Conservation (phyloP, 2,113 vertebrate species). For the Pholis gunnellus region DNA sequence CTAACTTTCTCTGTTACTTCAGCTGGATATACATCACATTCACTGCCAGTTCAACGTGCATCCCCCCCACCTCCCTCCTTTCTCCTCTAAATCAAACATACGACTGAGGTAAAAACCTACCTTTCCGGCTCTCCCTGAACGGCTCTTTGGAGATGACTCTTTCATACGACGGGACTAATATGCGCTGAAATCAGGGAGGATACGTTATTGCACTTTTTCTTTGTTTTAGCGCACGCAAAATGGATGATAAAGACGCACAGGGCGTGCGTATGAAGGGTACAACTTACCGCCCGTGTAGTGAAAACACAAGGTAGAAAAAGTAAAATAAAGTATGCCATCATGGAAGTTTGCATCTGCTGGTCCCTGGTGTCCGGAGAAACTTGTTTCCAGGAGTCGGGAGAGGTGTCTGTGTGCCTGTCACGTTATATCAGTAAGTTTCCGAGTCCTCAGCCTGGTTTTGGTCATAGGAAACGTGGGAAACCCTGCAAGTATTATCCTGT, state of each 20-base stretch:
- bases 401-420: slow-evolving; percentile 51
- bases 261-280: background rate
- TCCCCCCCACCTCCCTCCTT: too few species aligned
- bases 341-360: slow-evolving; percentile 6
- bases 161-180: slow-evolving; percentile 40
- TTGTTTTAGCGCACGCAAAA: background rate
- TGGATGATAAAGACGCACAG: background rate
- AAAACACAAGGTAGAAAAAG: slow-evolving; percentile 67
- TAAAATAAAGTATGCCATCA: slow-evolving; percentile 36
- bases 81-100: slow-evolving; percentile 14
- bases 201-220: background rate
- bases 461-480: slow-evolving; percentile 68
- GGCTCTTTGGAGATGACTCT: slow-evolving; percentile 37
- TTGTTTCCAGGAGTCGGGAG: slow-evolving; percentile 25
- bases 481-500: slow-evolving; percentile 75
- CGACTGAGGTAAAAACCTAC: slow-evolving; percentile 45
- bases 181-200: slow-evolving; percentile 59
- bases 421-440: slow-evolving; percentile 66
- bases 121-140: slow-evolving; percentile 56
- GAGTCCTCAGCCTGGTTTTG: slow-evolving; percentile 47
- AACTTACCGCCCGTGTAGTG: slow-evolving; percentile 69
- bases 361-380: slow-evolving; percentile 11
- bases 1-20: background rate
- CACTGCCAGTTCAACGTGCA: background rate
- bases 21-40: background rate